A percentile compares a stretch with the other conserved stretches of the same genome.
Evolutionary conservation across 2,888 invertebrate species (phyloP).

Genomic region (Drosophila formosana): DNA sequence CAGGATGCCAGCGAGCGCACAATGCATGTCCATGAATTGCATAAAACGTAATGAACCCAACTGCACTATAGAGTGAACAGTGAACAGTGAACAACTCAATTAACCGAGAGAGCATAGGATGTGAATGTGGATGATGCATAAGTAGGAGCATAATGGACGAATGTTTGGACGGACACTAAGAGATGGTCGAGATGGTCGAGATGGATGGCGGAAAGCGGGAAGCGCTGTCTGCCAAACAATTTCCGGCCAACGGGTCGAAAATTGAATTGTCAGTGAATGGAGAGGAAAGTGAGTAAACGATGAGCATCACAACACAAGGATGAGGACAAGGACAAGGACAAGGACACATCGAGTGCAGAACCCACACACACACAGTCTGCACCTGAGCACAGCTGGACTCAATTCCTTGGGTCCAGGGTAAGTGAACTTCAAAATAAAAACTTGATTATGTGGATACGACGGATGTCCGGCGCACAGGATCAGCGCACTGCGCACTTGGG

Average conservation of each 20-base stretch:
- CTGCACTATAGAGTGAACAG: conserved; percentile 7
- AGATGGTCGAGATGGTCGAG: not conserved
- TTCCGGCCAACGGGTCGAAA: conserved; percentile 62
- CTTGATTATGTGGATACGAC: conserved; percentile 46
- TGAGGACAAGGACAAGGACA: conserved; percentile 30
- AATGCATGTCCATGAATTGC: conserved; percentile 75
- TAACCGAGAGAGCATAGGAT: conserved; percentile 46
- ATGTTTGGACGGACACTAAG: not conserved
- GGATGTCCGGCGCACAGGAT: conserved; percentile 62
- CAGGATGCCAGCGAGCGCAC: conserved; percentile 70
- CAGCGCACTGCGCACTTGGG: conserved; percentile 14
- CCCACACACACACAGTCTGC: conserved; percentile 10
- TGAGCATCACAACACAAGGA: conserved; percentile 34
- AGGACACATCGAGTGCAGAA: conserved; percentile 4
- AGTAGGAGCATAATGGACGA: conserved; percentile 44
- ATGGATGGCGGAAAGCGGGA: conserved; percentile 40
- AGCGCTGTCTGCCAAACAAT: conserved; percentile 57
- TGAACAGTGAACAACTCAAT: conserved; percentile 63
- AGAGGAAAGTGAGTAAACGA: conserved; percentile 26
- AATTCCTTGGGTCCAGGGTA: conserved; percentile 27
- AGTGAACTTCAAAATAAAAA: conserved; percentile 53
- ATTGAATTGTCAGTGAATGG: conserved; percentile 70
- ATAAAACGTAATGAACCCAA: conserved; percentile 69
- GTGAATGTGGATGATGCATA: conserved; percentile 51
- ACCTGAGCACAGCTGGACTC: conserved; percentile 34